Evolutionary conservation across 37 sponge, comb jelly and placozoan species (phyloP), one percentile per base, ranked within the genome.

Genomic region (Aplysina aerophoba): DNA sequence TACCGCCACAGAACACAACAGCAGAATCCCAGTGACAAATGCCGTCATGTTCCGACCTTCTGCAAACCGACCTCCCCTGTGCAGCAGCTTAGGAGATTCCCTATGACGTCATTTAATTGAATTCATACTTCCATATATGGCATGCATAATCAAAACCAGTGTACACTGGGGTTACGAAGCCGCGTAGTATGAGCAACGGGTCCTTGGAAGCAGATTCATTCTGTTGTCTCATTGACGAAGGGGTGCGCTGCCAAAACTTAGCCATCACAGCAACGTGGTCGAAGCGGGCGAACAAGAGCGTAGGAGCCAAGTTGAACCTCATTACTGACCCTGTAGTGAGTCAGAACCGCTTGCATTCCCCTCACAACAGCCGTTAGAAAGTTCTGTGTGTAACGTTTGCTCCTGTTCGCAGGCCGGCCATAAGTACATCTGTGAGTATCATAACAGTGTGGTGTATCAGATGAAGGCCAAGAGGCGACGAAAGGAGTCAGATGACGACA

Each of bases 401-500:
- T 62, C n/a, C 12, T 27, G 30, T 59, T 13, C 40, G 0, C 44
- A 94, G 94, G 94, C 86, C 17, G 73, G 84, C 12, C 94, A 94
- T 69, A 91, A 74, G 56, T 88, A 84, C 73, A 81, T 94, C 33
- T 94, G 94, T 63, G 91, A 90, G 53, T 78, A 83, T 27, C 94
- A 94, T 59, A 84, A 82, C 25, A 56, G 75, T 37, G 71, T 89
- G 4, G 60, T 91, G 14, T 65, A 89, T 80, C 91, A 86, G 44
- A 84, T 94, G 84, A 80, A 84, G 54, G 83, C 86, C 17, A 95
- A 95, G 50, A 87, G 96, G 57, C 83, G 88, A 50, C 84, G 96
- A 69, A 95, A 93, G 54, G 96, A 93, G 33, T 95, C 96, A 14
- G 96, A 95, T 33, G 96, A 95, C 40, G 96, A 95, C 38, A 84